Percentiles rank a stretch among this genome's conserved stretches.
Conservation (phyloP, 1,140 invertebrate species). For the Zaprionus vittiger region DNA sequence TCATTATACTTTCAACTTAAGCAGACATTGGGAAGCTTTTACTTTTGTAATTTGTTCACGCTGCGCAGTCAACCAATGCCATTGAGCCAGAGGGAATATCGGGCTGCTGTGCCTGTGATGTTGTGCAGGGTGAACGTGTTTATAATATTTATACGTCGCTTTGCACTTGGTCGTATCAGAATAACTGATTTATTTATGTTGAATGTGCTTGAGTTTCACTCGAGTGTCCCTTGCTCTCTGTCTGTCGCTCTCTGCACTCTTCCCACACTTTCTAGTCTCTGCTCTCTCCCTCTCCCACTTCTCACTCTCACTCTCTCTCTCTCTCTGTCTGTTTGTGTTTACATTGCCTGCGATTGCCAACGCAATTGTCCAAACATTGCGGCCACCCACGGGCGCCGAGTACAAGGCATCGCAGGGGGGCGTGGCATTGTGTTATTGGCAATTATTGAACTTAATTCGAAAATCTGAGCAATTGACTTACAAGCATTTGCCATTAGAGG, state of each 20-base stretch:
- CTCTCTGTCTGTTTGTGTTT: conserved; percentile 12
- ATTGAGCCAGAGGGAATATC: not conserved
- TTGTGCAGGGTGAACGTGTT: conserved; percentile 16
- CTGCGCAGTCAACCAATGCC: not conserved
- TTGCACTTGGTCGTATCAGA: conserved; percentile 37
- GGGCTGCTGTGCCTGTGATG: not conserved
- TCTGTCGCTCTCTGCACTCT: not conserved
- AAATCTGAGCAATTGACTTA: conserved; percentile 42
- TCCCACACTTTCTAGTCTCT: not conserved
- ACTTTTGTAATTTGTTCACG: not conserved
- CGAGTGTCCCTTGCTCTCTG: not conserved
- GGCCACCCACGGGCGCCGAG: not conserved
- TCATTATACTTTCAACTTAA: not conserved
- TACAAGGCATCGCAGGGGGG: not conserved
- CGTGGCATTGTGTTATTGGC: conserved; percentile 32
- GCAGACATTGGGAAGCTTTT: not conserved
- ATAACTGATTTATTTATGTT: conserved; percentile 47
- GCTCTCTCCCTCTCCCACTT: not conserved
- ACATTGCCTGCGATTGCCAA: conserved; percentile 30
- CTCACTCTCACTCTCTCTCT: not conserved
- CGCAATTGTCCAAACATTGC: conserved; percentile 25
- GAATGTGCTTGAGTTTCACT: not conserved
- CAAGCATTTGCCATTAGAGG: conserved; percentile 47
- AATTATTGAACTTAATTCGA: conserved; percentile 36
- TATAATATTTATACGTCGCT: conserved; percentile 44